Evolutionary conservation across 2,888 invertebrate species (phyloP).

Genomic region (Diadegma fenestrale): DNA sequence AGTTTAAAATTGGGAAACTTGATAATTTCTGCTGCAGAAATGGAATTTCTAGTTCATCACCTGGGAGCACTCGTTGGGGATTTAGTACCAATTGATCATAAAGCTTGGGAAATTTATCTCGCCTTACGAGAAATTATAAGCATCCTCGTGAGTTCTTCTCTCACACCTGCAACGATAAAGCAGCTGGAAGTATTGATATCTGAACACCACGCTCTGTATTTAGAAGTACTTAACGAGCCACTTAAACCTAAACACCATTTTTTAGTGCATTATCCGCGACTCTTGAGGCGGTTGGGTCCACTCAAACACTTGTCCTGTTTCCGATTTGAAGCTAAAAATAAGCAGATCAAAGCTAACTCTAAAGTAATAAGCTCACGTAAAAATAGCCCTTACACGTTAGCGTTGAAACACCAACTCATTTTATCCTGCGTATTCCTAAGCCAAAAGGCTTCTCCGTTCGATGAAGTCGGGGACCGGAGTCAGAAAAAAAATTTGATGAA

Average conservation of each 20-base stretch:
- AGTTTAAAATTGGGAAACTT: slow-evolving; percentile 13
- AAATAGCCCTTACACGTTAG: slow-evolving; percentile 32
- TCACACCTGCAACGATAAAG: slow-evolving; percentile 21
- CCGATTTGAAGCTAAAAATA: slow-evolving; percentile 51
- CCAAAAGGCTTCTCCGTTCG: slow-evolving; percentile 29
- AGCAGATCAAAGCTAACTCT: too few relatives aligned
- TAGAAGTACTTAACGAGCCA: slow-evolving; percentile 33
- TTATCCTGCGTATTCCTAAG: slow-evolving; percentile 17
- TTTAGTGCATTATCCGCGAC: slow-evolving; percentile 28
- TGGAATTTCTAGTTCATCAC: slow-evolving; percentile 65
- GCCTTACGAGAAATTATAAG: slow-evolving; percentile 48
- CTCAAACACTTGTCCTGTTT: slow-evolving; percentile 23
- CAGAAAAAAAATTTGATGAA: not conserved
- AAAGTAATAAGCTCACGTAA: slow-evolving; percentile 29
- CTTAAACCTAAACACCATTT: slow-evolving; percentile 53
- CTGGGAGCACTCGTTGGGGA: slow-evolving; percentile 67
- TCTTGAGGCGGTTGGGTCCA: slow-evolving; percentile 37
- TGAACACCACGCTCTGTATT: slow-evolving; percentile 52
- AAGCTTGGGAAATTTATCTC: slow-evolving; percentile 65
- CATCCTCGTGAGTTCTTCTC: not conserved
- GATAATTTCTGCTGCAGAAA: slow-evolving; percentile 67
- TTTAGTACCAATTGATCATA: slow-evolving; percentile 56
- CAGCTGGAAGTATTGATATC: slow-evolving; percentile 37
- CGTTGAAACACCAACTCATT: slow-evolving; percentile 41
- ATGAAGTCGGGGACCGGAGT: slow-evolving; percentile 20